These are phyloP conservation scores for Phyllotreta striolata DNA, from an alignment of 2,888 invertebrate genomes.

Conservation along the genomic window DNA sequence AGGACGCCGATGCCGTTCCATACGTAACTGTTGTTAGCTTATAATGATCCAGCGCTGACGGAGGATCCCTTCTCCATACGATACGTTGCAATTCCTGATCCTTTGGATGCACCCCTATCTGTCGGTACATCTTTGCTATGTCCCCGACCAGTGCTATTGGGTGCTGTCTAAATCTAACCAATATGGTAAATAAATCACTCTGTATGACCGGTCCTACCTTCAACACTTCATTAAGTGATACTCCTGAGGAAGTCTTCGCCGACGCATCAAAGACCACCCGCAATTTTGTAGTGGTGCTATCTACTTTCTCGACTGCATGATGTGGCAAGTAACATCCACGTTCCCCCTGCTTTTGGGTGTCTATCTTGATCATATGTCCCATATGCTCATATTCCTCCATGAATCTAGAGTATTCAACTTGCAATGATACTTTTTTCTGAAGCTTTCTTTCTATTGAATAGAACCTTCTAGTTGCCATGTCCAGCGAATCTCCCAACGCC, in stretches of 20 bases:
- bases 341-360: too few relatives aligned
- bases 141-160: conserved; percentile 45
- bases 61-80: conserved; percentile 45
- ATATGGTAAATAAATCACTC: conserved; percentile 44
- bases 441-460: too few relatives aligned
- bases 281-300: conserved; percentile 28
- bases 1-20: conserved; percentile 29
- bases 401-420: too few relatives aligned
- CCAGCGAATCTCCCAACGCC: too few relatives aligned
- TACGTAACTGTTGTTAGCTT: conserved; percentile 33
- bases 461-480: too few relatives aligned
- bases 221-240: conserved; percentile 30
- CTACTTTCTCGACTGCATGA: conserved; percentile 25
- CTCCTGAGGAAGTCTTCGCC: conserved; percentile 7
- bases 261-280: conserved; percentile 27
- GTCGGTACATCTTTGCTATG: conserved; percentile 51
- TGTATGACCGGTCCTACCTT: conserved; percentile 20
- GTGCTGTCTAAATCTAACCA: conserved; percentile 45
- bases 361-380: too few relatives aligned
- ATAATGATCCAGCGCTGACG: conserved; percentile 19
- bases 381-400: too few relatives aligned
- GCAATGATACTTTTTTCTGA: too few relatives aligned
- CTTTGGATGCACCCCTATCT: conserved; percentile 41
- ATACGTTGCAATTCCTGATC: conserved; percentile 49
- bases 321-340: conserved; percentile 1